These are phyloP conservation scores for Jordanella pulchra DNA, from an alignment of 2,797 vertebrate species.

Conservation along the genomic window DNA sequence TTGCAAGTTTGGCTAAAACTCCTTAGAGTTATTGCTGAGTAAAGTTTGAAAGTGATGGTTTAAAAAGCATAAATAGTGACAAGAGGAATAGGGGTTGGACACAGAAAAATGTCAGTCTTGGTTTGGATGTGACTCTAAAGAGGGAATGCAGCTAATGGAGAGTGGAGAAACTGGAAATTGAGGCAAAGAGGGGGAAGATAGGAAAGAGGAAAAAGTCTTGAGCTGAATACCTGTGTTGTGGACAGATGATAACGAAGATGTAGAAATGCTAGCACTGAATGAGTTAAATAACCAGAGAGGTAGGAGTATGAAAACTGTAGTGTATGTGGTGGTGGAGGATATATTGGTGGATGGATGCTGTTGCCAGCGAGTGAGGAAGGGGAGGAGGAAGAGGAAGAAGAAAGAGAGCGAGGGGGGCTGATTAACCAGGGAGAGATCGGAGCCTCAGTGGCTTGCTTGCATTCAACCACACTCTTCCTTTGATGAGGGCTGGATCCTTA, in stretches of 20 bases:
- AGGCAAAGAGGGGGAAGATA: constrained; percentile 37
- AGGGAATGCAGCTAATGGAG: constrained; percentile 71
- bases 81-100: constrained; percentile 52
- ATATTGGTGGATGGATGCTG: constrained; percentile 57
- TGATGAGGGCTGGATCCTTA: constrained; percentile 83
- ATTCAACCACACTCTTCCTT: constrained; percentile 83
- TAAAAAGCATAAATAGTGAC: constrained; percentile 43
- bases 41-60: constrained; percentile 51
- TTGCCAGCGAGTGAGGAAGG: constrained; percentile 38
- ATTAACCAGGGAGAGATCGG: constrained; percentile 83
- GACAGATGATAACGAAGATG: constrained; percentile 39
- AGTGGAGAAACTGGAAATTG: constrained; percentile 48
- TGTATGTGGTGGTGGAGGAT: constrained; percentile 22
- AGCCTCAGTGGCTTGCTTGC: constrained; percentile 80
- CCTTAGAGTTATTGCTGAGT: background rate
- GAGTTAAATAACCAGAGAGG: constrained; percentile 23
- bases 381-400: constrained; percentile 25
- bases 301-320: constrained; percentile 21
- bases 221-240: constrained; percentile 35
- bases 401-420: constrained; percentile 62
- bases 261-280: constrained; percentile 23
- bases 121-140: constrained; percentile 75
- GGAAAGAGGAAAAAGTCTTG: constrained; percentile 27
- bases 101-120: constrained; percentile 78
- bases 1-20: background rate